Evolutionary conservation across 2,888 invertebrate species (phyloP), one percentile per base, ranked within the genome.

Genomic region (Drosophila diplacantha): DNA sequence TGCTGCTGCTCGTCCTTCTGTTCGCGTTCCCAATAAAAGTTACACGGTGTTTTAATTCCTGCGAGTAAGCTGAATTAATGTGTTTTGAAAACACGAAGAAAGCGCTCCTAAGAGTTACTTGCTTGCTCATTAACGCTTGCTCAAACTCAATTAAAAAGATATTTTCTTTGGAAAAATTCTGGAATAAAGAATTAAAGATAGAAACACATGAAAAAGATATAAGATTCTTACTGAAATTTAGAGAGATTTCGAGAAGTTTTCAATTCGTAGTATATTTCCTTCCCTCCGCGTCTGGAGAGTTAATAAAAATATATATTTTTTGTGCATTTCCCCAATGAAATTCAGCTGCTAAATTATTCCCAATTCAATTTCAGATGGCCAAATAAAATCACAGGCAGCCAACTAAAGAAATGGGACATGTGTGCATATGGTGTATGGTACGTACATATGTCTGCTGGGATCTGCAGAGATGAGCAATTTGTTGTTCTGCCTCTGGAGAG

Each of bases 361-460:
- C 74, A 81, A 82, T 77, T 72, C 78, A 82, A 84, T 85, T 85
- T 83, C 70, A 75, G 65, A 79, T 80, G 78, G 77, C 81, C 84
- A 85, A 84, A 85, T 83, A 80, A 84, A 84, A 84, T 85, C 85
- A 83, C 60, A 77, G 80, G 78, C 69, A 69, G 64, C 72, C 74
- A 76, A 71, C 69, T 67, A 61, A 66, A 41, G 62, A 79, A 77
- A 70, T 69, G 74, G 67, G 69, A 69, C 62, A 66, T 61, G 62
- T 44, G 44, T 44, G 14, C 44, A 44, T 44, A 29, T 44, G 41
- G 41, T 47, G 41, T 50, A 51, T 54, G 59, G 38, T 43, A 29
- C 9, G 20, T 24, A 47, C 26, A 35, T 20, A 32, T 47, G n/a
- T 32, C 22, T 29, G 26, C 35, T 29, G 54, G 49, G 49, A 54